A percentile compares a stretch with the other conserved stretches of the same genome.
phyloP scores from a whole-genome alignment of 92 coral and sea anemone genomes.

The Montipora capitata region DNA sequence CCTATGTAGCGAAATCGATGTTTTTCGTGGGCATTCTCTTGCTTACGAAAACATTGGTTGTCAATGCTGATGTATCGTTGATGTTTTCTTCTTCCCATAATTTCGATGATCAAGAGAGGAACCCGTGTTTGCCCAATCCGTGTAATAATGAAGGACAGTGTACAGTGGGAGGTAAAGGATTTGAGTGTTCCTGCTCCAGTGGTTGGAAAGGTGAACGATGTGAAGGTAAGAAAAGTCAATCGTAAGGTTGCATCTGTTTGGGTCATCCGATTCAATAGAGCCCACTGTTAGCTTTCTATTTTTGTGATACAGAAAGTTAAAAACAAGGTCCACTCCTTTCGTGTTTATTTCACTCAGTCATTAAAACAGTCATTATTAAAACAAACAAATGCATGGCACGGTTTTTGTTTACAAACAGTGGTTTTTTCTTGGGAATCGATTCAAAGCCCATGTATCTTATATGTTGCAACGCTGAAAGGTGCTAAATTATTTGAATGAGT shows the following conservation, averaged over 20 bases:
- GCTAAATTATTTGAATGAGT: too few relatives aligned
- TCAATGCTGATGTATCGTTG: slow-evolving; percentile 32
- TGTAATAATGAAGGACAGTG: slow-evolving; percentile 96
- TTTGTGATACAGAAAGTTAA: too few relatives aligned
- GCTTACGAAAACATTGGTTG: slow-evolving; percentile 52
- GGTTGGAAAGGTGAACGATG: slow-evolving; percentile 96
- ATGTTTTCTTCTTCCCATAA: slow-evolving; percentile 45
- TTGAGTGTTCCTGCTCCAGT: slow-evolving; percentile 92
- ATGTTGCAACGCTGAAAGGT: neutral
- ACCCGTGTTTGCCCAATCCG: slow-evolving; percentile 93
- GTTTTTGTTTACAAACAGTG: neutral
- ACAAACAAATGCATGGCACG: too few relatives aligned
- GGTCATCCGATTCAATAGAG: too few relatives aligned
- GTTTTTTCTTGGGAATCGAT: too few relatives aligned
- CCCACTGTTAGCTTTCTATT: too few relatives aligned
- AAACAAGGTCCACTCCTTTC: too few relatives aligned
- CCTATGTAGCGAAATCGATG: slow-evolving; percentile 61
- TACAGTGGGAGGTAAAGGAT: slow-evolving; percentile 84
- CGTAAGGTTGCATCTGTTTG: too few relatives aligned
- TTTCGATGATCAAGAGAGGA: slow-evolving; percentile 69
- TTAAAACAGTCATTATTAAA: too few relatives aligned
- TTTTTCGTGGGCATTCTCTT: slow-evolving; percentile 49
- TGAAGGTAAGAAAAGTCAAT: slow-evolving; percentile 75
- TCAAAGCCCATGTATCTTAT: too few relatives aligned
- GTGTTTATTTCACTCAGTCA: too few relatives aligned